Conservation (phyloP, 2,797 vertebrate genomes). For the Sebastiscus tertius region DNA sequence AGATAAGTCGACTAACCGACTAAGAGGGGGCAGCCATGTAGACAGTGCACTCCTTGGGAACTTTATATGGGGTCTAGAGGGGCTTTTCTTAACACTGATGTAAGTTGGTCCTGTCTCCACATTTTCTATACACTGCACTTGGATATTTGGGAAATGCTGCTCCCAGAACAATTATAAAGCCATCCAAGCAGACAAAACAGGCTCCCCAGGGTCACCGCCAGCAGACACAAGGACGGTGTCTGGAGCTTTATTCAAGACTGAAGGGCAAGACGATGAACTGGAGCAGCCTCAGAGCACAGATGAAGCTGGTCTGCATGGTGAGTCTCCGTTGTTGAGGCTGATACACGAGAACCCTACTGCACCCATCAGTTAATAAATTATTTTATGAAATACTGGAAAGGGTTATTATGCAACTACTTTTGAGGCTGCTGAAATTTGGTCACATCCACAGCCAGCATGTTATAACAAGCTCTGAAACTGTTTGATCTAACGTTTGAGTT, state of each 20-base stretch:
- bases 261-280: constrained; percentile 8
- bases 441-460: neutral
- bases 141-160: constrained; percentile 19
- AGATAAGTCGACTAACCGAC: too few relatives aligned
- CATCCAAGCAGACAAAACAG: constrained; percentile 35
- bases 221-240: constrained; percentile 19
- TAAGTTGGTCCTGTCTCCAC: neutral
- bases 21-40: neutral
- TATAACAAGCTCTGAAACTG: neutral
- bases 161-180: constrained; percentile 45
- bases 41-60: neutral
- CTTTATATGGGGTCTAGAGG: neutral
- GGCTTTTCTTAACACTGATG: constrained; percentile 4
- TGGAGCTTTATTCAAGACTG: constrained; percentile 23
- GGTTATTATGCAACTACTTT: neutral
- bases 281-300: neutral
- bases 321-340: neutral
- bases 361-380: constrained; percentile 11
- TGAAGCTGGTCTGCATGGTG: neutral
- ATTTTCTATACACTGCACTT: neutral
- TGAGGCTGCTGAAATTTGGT: neutral
- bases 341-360: neutral
- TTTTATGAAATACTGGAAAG: neutral
- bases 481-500: neutral
- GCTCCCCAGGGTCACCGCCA: constrained; percentile 31